Base-by-base conservation (phyloP, 2,888 invertebrate species). In the Zygogramma bicolorata region DNA sequence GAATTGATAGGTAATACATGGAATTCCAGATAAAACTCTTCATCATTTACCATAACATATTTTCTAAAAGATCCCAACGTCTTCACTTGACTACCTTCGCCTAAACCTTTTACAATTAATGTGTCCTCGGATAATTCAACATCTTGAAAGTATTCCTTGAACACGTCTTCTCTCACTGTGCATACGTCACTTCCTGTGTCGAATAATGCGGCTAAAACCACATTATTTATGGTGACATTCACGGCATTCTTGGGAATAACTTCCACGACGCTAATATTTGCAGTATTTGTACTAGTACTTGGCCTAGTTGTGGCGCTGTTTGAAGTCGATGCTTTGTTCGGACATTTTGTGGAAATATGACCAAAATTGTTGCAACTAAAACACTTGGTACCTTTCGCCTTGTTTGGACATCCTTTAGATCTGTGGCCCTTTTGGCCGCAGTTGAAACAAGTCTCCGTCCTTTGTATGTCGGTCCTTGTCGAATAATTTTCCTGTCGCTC, bases 151-250 rank as follows among this genome's bases (percentile, higher is more conserved):
- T 69, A 42, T 1, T 42, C 38, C 3, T 68, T 46, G 57, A 68
- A 77, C 29, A 76, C 53, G 46, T 77, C 76, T 62, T 74, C 63
- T 72, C 75, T 31, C 27, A 75, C 49, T 38, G 72, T 70, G 61
- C 46, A 71, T 20, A 71, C 61, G 25, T 75, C 75, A 57, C 71
- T 77, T 71, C 77, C 77, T 7, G 75, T 78, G 62, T 78, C 78
- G 40, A 78, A 59, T 8, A 78, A 38, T 3, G 74, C 71, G 18
- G 15, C 38, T 20, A 77, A 34, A 13, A 46, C 15, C 25, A 66
- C 25, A 18, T 59, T 40, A 15, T 66, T 49, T n/a, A 75, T 68
- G 25, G 18, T 68, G 15, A 70, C 13, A n/a, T 65, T 70, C 6
- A 68, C 65, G 29, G 13, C 34, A 63, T 73, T 75, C 13, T 58